Evolutionary conservation across 2,113 vertebrate genomes (phyloP), one percentile per base, ranked within the genome.

Genomic region (Sylvilagus bachmani): DNA sequence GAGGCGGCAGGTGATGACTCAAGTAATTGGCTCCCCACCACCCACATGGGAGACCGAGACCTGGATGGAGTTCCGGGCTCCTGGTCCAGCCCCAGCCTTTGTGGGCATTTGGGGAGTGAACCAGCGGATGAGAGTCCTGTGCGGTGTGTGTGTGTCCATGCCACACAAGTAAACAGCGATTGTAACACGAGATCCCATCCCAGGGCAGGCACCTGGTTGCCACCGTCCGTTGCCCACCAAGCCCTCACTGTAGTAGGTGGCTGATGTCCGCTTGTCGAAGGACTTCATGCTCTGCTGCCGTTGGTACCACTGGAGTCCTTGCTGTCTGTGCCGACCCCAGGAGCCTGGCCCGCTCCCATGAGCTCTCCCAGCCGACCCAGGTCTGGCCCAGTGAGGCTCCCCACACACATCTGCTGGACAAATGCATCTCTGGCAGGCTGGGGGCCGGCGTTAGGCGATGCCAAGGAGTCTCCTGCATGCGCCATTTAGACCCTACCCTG

Each of bases 391-490:
- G 0, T 11, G 21, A 83, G 61, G 49, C 17, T 0, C 66, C 29
- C 38, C 13, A 1, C 0, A 0, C 12, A 0, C 2, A 1, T 22
- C 86, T 29, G 14, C 77, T 6, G n/a, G 49, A 10, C 4, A 22
- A 79, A 4, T 1, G 24, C 25, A 1, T 36, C 64, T 75, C 13
- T 24, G 1, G 9, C 0, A 0, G 31, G 27, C 49, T 21, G 0
- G 81, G 62, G 7, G 67, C 61, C 8, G 0, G 24, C 11, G 0
- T 10, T 4, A n/a, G 61, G 8, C 53, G 11, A 0, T 0, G 13
- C 4, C 31, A 9, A 36, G 49, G 2, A 17, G 0, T 13, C 7
- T 29, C 24, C 33, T 24, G 36, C 22, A 3, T 7, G 6, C 13
- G 3, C 25, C 82, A 7, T 13, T 3, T 3, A 36, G 86, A 16